Conservation (phyloP, 2,888 invertebrate species). For the Euzetes globulus region DNA sequence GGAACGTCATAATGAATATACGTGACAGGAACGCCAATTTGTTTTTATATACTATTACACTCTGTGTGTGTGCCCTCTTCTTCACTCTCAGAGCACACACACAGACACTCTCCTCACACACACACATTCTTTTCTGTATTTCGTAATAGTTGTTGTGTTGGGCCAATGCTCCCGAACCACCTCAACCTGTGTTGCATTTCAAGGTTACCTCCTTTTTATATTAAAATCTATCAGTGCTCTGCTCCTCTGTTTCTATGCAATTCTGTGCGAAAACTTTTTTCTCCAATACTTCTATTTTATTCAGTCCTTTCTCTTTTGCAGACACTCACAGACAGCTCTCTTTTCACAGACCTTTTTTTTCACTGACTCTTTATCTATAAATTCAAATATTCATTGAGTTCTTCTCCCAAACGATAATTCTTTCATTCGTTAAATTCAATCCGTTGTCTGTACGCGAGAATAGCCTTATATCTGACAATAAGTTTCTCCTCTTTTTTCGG, state of each 20-base stretch:
- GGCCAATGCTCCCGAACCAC: conserved; percentile 3
- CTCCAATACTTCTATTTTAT: no score
- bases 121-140: not conserved
- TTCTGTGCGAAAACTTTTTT: no score
- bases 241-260: not conserved
- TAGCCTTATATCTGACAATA: no score
- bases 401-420: no score
- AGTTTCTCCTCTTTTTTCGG: no score
- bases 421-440: no score
- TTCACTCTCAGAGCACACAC: not conserved
- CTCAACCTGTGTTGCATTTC: conserved; percentile 12
- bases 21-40: conserved; percentile 22
- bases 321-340: not conserved
- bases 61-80: not conserved
- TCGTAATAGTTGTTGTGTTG: not conserved
- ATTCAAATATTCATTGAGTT: no score
- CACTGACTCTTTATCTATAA: no score
- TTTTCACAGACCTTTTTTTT: no score
- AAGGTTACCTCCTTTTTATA: conserved; percentile 26
- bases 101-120: not conserved
- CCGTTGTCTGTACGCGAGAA: no score
- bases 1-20: conserved; percentile 21
- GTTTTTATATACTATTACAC: not conserved
- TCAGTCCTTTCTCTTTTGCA: not conserved
- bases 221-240: conserved; percentile 2